phyloP scores from a whole-genome alignment of 1,140 invertebrate genomes.

The Drosophila mayri region DNA sequence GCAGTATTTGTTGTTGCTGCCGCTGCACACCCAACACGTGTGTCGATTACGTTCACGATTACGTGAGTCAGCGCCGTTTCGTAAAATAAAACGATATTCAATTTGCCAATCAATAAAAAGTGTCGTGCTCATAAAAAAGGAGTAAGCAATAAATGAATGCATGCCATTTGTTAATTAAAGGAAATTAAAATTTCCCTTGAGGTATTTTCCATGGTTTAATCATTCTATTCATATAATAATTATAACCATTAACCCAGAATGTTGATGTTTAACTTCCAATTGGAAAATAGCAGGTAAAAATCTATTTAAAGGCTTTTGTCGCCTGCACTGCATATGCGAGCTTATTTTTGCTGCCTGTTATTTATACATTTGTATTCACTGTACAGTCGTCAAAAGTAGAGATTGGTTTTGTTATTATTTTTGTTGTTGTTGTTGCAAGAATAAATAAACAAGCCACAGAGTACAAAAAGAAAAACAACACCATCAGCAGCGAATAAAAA shows the following conservation, averaged over 20 bases:
- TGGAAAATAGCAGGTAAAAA: not conserved
- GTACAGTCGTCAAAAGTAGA: conserved; percentile 36
- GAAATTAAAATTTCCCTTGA: not conserved
- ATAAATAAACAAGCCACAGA: conserved; percentile 75
- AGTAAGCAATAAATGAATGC: not conserved
- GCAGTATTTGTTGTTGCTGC: conserved; percentile 24
- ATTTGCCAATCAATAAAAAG: conserved; percentile 21
- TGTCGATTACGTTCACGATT: conserved; percentile 36
- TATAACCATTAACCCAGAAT: not conserved
- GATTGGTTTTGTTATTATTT: conserved; percentile 25
- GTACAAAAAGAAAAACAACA: conserved; percentile 25
- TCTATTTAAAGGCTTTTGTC: not conserved
- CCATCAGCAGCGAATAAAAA: conserved; percentile 57
- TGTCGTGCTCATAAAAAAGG: conserved; percentile 9
- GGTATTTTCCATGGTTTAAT: not conserved
- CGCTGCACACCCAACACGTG: conserved; percentile 54
- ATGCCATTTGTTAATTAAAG: conserved; percentile 6
- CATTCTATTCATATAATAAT: not conserved
- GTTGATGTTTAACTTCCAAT: not conserved
- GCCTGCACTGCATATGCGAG: conserved; percentile 15
- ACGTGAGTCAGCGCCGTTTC: conserved; percentile 14
- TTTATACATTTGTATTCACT: conserved; percentile 42
- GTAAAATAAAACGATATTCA: not conserved
- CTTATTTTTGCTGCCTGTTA: conserved; percentile 20
- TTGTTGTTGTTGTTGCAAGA: conserved; percentile 63